These are phyloP conservation scores for Drosophila fungiperda DNA, from an alignment of 2,888 invertebrate species.

Conservation along the genomic window DNA sequence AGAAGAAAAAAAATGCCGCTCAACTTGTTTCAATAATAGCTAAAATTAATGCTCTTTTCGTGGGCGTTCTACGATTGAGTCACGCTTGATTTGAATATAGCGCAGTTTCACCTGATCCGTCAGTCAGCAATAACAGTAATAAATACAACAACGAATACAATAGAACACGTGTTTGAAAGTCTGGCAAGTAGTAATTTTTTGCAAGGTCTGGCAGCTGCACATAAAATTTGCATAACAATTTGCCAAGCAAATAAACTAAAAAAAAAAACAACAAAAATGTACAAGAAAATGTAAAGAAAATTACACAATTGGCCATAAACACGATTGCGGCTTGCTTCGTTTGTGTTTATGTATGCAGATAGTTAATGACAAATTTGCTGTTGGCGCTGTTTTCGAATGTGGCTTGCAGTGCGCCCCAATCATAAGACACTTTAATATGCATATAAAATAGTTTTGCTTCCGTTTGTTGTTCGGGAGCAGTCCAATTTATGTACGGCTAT, in stretches of 20 bases:
- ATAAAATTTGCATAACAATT: conserved; percentile 72
- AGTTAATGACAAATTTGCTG: conserved; percentile 58
- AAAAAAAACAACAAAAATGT: conserved; percentile 19
- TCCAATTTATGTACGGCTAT: conserved; percentile 33
- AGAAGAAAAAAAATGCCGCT: conserved; percentile 19
- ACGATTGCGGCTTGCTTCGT: conserved; percentile 38
- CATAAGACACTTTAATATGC: conserved; percentile 31
- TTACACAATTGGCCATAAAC: conserved; percentile 74
- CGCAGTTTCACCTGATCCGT: conserved; percentile 60
- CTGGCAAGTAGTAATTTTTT: conserved; percentile 35
- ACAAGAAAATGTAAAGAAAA: conserved; percentile 57
- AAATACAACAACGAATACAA: conserved; percentile 9
- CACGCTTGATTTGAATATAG: conserved; percentile 37
- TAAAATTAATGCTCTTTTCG: conserved; percentile 20
- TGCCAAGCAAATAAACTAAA: conserved; percentile 33
- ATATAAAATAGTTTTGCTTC: conserved; percentile 54
- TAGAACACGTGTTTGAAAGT: conserved; percentile 71
- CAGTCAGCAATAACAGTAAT: conserved; percentile 15
- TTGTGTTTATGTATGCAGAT: conserved; percentile 3
- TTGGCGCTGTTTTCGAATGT: conserved; percentile 21
- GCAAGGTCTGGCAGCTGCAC: conserved; percentile 30
- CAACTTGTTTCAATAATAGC: conserved; percentile 26
- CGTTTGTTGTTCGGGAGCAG: conserved; percentile 35
- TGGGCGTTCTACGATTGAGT: conserved; percentile 65
- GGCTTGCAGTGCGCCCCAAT: conserved; percentile 22